Conservation (phyloP, 2,888 invertebrate genomes). For the Spilosoma lubricipeda region DNA sequence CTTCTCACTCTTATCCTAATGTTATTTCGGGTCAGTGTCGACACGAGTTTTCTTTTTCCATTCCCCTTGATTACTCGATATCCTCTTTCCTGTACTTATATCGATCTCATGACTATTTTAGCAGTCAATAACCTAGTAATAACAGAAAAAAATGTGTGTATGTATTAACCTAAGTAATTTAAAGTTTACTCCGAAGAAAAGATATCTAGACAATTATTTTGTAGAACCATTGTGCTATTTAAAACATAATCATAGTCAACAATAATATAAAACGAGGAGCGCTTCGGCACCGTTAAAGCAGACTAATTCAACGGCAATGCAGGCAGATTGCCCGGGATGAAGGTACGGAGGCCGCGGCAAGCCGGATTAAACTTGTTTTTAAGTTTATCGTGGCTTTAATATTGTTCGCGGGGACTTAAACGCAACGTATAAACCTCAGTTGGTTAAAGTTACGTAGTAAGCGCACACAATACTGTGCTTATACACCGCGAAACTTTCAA, state of each 20-base stretch:
- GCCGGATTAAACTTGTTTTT: conserved; percentile 84
- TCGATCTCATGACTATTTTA: neutral
- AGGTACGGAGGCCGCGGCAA: conserved; percentile 73
- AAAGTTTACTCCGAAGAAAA: neutral
- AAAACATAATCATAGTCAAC: conserved; percentile 29
- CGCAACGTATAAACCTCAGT: conserved; percentile 74
- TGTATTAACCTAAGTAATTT: neutral
- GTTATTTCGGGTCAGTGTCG: too few species aligned
- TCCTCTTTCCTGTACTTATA: too few species aligned
- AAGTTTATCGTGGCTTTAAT: conserved; percentile 84
- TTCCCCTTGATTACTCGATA: too few species aligned
- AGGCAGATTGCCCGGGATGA: conserved; percentile 73
- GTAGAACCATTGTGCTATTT: conserved; percentile 7
- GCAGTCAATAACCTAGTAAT: neutral
- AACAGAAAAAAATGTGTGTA: neutral
- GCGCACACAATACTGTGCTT: conserved; percentile 61
- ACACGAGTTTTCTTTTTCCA: neutral
- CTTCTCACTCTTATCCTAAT: too few species aligned
- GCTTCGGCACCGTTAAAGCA: conserved; percentile 60
- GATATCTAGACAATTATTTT: conserved; percentile 6
- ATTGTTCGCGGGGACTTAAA: conserved; percentile 82
- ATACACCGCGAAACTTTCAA: conserved; percentile 54
- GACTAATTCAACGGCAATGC: conserved; percentile 76
- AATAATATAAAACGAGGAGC: conserved; percentile 46
- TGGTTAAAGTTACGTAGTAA: conserved; percentile 61